Percentiles rank a stretch among this genome's conserved stretches.
phyloP scores from a whole-genome alignment of 1,140 invertebrate genomes.

The Lamellibrachia luymesi region DNA sequence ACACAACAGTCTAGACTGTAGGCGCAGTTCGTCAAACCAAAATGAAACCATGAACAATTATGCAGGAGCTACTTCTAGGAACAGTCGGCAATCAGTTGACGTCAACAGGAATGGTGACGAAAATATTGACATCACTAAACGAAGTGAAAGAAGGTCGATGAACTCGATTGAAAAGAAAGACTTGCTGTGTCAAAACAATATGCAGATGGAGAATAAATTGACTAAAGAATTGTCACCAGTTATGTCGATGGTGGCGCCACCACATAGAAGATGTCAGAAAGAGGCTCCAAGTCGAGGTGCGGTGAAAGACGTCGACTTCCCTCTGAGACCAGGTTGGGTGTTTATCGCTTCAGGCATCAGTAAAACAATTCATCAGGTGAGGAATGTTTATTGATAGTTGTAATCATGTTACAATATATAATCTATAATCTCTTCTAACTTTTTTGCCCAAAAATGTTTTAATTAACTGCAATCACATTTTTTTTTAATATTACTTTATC shows the following conservation, averaged over 20 bases:
- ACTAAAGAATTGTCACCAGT: neutral
- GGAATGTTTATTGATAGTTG: neutral
- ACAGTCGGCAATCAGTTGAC: neutral
- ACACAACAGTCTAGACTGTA: neutral
- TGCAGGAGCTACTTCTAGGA: neutral
- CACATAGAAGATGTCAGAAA: neutral
- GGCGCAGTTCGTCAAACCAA: neutral
- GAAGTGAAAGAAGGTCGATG: neutral
- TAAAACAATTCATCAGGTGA: neutral
- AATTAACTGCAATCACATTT: no score
- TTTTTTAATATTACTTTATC: no score
- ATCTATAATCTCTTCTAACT: no score
- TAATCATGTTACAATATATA: no score
- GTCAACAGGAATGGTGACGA: neutral
- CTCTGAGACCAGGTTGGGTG: neutral
- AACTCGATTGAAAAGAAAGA: neutral
- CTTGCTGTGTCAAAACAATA: neutral
- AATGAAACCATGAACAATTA: neutral
- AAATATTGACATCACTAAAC: neutral
- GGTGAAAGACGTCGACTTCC: neutral
- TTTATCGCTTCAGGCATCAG: slow-evolving; percentile 6
- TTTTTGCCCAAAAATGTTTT: no score
- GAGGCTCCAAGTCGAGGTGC: neutral
- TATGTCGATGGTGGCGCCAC: neutral
- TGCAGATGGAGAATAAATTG: neutral